Conservation (phyloP, 2,888 invertebrate species). For the Macaria notata region DNA sequence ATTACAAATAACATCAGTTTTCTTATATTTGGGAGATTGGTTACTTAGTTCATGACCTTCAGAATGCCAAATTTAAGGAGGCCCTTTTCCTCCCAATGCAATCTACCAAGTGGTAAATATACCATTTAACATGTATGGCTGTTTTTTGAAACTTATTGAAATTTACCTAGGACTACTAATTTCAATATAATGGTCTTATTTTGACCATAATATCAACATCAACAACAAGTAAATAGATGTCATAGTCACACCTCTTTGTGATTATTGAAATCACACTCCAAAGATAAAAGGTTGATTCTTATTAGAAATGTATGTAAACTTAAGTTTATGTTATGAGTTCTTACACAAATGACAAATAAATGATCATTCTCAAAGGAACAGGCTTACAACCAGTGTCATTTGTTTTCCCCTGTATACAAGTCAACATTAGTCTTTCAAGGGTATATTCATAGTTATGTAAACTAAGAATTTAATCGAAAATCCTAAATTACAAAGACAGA, state of each 20-base stretch:
- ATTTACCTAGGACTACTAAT: background rate
- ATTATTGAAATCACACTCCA: constrained; percentile 14
- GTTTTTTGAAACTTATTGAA: too few relatives aligned
- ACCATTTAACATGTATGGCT: too few relatives aligned
- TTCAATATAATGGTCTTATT: constrained; percentile 8
- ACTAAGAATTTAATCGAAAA: constrained; percentile 26
- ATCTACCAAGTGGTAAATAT: too few relatives aligned
- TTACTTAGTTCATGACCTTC: too few relatives aligned
- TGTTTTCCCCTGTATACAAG: constrained; percentile 50
- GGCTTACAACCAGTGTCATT: constrained; percentile 44
- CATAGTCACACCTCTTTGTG: background rate
- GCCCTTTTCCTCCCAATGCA: too few relatives aligned
- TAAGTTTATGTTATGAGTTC: constrained; percentile 51
- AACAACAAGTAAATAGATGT: constrained; percentile 8
- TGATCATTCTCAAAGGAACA: constrained; percentile 21
- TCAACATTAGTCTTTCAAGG: constrained; percentile 41
- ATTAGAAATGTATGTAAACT: constrained; percentile 51
- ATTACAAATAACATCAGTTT: background rate
- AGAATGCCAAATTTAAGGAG: too few relatives aligned
- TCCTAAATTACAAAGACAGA: constrained; percentile 39
- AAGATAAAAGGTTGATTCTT: constrained; percentile 53
- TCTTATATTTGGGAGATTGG: background rate
- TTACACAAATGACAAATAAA: constrained; percentile 35
- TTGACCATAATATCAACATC: constrained; percentile 10
- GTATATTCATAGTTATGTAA: constrained; percentile 28